phyloP scores from a whole-genome alignment of 2,113 vertebrate genomes.

The Toxotes jaculatrix region DNA sequence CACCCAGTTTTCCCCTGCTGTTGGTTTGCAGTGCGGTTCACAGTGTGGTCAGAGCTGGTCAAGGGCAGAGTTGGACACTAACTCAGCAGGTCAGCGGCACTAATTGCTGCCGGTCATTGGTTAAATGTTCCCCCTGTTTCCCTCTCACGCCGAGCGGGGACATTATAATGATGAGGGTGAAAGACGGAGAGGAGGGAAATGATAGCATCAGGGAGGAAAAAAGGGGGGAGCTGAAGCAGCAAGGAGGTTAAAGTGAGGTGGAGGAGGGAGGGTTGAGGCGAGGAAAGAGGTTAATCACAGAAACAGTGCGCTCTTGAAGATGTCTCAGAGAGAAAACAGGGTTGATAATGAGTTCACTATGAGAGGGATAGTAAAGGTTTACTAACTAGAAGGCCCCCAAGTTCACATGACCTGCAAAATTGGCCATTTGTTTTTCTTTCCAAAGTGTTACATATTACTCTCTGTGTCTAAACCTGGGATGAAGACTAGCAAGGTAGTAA shows the following conservation, averaged over 20 bases:
- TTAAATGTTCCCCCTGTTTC: slow-evolving; percentile 63
- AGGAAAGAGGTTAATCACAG: slow-evolving; percentile 41
- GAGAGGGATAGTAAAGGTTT: slow-evolving; percentile 7
- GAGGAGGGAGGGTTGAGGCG: neutral
- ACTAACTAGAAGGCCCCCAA: neutral
- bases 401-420: neutral
- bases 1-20: neutral
- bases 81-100: slow-evolving; percentile 67
- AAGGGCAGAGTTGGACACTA: slow-evolving; percentile 67
- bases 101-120: slow-evolving; percentile 72
- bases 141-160: slow-evolving; percentile 48
- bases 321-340: neutral
- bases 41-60: slow-evolving; percentile 51
- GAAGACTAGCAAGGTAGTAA: neutral
- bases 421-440: no score
- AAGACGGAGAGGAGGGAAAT: slow-evolving; percentile 6
- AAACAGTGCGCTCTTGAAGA: neutral
- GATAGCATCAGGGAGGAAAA: neutral
- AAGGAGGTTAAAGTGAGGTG: slow-evolving; percentile 26
- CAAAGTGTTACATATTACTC: neutral
- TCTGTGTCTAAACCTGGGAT: neutral
- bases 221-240: neutral
- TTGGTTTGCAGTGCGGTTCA: slow-evolving; percentile 57
- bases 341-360: neutral
- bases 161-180: slow-evolving; percentile 72